Percentiles rank a stretch among this genome's conserved stretches.
Conservation (phyloP, 1,140 invertebrate genomes). For the Chymomyza costata region DNA sequence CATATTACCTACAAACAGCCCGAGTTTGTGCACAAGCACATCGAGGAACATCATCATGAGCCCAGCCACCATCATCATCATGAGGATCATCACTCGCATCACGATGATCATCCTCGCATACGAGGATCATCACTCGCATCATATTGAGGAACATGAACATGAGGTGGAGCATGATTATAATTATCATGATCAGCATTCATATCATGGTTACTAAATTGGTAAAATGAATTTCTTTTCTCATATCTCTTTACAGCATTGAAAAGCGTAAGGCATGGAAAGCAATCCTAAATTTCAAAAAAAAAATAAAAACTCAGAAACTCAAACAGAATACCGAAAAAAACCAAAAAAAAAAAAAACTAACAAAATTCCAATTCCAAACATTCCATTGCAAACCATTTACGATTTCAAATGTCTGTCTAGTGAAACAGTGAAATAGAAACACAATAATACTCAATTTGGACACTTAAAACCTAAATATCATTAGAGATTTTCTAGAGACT, state of each 20-base stretch:
- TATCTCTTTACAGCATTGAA: constrained; percentile 69
- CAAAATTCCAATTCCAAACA: constrained; percentile 7
- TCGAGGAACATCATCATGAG: constrained; percentile 59
- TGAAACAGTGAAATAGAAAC: no score
- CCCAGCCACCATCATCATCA: constrained; percentile 39
- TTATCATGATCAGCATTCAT: constrained; percentile 64
- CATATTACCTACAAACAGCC: constrained; percentile 71
- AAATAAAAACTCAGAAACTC: constrained; percentile 20
- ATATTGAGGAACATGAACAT: constrained; percentile 50
- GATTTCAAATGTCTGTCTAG: constrained; percentile 14
- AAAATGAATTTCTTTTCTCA: constrained; percentile 53
- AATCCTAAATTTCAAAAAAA: constrained; percentile 24
- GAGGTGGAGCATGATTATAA: constrained; percentile 69
- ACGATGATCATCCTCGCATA: constrained; percentile 34
- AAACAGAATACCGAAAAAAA: constrained; percentile 9
- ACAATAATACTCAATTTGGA: constrained; percentile 8
- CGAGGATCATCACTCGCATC: constrained; percentile 51
- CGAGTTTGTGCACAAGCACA: constrained; percentile 68
- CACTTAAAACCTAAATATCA: constrained; percentile 36
- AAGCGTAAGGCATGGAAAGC: constrained; percentile 43
- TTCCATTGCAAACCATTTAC: constrained; percentile 27
- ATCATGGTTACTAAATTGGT: constrained; percentile 67
- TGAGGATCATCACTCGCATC: constrained; percentile 44
- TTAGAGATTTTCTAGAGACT: constrained; percentile 58
- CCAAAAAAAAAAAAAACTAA: constrained; percentile 5